Conservation (phyloP, 1,140 invertebrate species). For the Diorhabda carinulata region DNA sequence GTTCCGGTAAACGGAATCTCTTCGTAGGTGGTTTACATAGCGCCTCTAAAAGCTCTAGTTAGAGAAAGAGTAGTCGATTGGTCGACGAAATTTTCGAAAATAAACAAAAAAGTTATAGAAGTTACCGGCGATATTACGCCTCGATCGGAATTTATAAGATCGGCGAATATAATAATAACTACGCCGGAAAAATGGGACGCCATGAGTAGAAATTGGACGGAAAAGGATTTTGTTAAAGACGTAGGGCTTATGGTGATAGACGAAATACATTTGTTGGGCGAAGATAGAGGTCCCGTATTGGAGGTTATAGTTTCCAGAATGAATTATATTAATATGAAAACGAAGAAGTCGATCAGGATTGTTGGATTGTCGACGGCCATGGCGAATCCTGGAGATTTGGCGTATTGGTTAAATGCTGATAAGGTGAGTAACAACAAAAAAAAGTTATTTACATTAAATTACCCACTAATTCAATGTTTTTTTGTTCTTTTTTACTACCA, state of each 20-base stretch:
- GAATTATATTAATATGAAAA: slow-evolving; percentile 45
- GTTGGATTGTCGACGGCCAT: slow-evolving; percentile 96
- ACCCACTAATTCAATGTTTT: not conserved
- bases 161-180: slow-evolving; percentile 91
- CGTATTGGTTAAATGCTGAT: slow-evolving; percentile 79
- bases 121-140: slow-evolving; percentile 96
- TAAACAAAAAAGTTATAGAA: slow-evolving; percentile 88
- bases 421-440: slow-evolving; percentile 18
- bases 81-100: slow-evolving; percentile 75
- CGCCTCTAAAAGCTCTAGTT: slow-evolving; percentile 95
- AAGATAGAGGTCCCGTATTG: slow-evolving; percentile 79
- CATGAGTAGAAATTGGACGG: slow-evolving; percentile 96
- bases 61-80: slow-evolving; percentile 95
- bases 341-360: slow-evolving; percentile 64
- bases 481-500: not conserved
- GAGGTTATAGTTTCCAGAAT: slow-evolving; percentile 81
- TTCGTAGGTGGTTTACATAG: slow-evolving; percentile 90
- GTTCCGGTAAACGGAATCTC: too few relatives aligned
- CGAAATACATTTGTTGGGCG: slow-evolving; percentile 95
- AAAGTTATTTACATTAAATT: not conserved
- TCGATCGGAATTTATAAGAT: slow-evolving; percentile 79
- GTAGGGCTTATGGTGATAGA: slow-evolving; percentile 96
- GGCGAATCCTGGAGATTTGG: slow-evolving; percentile 95
- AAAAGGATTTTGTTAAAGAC: slow-evolving; percentile 87
- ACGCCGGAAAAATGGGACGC: slow-evolving; percentile 99